Percentiles rank a stretch among this genome's conserved stretches.
These are phyloP conservation scores for Nebria brevicollis DNA, from an alignment of 2,888 invertebrate genomes.

Conservation along the genomic window DNA sequence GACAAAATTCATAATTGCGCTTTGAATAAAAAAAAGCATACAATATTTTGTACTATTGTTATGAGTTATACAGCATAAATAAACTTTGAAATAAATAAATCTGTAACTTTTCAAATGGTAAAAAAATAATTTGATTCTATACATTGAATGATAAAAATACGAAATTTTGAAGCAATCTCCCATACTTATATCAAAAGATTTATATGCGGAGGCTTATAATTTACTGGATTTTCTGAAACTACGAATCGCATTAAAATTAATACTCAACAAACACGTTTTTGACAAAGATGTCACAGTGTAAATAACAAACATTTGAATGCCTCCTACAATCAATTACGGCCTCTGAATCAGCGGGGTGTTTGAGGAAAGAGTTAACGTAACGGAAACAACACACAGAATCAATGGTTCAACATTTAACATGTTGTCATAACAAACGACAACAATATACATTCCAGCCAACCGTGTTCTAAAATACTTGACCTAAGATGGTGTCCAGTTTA, in stretches of 20 bases:
- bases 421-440: constrained; percentile 43
- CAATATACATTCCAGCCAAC: constrained; percentile 33
- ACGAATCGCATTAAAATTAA: not conserved
- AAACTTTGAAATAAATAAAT: too few species aligned
- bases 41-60: too few species aligned
- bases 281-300: constrained; percentile 39
- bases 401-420: constrained; percentile 30
- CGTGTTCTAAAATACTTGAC: not conserved
- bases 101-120: too few species aligned
- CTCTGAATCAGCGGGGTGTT: constrained; percentile 14
- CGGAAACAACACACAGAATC: constrained; percentile 3
- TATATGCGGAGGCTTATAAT: not conserved
- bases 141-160: too few species aligned
- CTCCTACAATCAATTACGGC: constrained; percentile 37
- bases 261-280: constrained; percentile 32
- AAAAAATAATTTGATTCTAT: too few species aligned
- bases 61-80: too few species aligned
- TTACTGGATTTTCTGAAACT: not conserved
- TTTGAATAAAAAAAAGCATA: not conserved
- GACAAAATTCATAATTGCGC: not conserved
- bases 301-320: constrained; percentile 10
- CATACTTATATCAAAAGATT: not conserved
- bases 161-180: not conserved
- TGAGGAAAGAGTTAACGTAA: not conserved
- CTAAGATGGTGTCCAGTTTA: not conserved